Percentiles rank a stretch among this genome's conserved stretches.
Evolutionary conservation across 2,797 vertebrate species (phyloP).

Genomic region (Muraenolepis orangiensis): DNA sequence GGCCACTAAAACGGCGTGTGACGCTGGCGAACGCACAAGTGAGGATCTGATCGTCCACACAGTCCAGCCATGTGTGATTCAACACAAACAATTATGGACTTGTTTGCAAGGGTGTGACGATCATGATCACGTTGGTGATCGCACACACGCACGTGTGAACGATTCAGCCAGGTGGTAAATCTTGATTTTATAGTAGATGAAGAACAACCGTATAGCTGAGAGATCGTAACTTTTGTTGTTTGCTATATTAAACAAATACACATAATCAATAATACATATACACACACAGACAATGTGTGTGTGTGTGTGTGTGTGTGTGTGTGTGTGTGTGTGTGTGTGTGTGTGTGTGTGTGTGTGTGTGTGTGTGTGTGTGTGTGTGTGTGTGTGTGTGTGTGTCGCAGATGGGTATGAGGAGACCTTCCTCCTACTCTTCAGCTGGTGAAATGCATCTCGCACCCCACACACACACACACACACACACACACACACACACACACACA

Average conservation of each 20-base stretch:
- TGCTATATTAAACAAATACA: no score
- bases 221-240: no score
- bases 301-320: background rate
- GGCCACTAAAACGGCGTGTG: background rate
- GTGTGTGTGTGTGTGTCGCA: background rate
- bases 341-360: no score
- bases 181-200: no score
- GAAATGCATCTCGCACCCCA: background rate
- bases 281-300: background rate
- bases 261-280: no score
- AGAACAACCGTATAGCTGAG: no score
- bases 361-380: no score
- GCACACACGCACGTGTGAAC: background rate
- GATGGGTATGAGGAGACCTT: conserved; percentile 1
- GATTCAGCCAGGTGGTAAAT: no score
- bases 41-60: background rate
- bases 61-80: background rate
- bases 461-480: background rate
- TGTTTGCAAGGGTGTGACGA: background rate
- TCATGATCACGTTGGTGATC: background rate
- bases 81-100: background rate
- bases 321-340: no score
- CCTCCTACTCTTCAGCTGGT: background rate
- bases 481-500: background rate
- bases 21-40: background rate